Evolutionary conservation across 2,113 vertebrate genomes (phyloP).

Genomic region (Sturnira hondurensis): DNA sequence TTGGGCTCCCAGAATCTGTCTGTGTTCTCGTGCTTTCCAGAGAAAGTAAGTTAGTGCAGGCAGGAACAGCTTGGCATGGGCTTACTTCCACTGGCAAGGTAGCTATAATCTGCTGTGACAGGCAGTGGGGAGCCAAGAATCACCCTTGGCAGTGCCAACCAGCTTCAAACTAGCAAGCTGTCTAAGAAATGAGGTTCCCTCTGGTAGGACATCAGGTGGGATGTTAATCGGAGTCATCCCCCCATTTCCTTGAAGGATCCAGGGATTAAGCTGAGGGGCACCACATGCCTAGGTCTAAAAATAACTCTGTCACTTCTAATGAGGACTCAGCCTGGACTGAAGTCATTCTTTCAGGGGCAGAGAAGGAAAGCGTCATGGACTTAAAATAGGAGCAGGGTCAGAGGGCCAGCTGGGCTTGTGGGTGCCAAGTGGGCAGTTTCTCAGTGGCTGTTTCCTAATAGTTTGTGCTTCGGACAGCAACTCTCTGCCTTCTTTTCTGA

Average conservation of each 20-base stretch:
- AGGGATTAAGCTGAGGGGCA: neutral
- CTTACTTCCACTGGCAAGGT: neutral
- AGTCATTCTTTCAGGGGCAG: constrained; percentile 60
- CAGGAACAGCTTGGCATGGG: neutral
- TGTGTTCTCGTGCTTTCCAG: neutral
- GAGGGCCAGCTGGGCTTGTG: neutral
- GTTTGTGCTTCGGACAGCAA: constrained; percentile 42
- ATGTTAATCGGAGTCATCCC: neutral
- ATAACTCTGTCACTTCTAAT: neutral
- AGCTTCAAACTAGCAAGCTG: neutral
- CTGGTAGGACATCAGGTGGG: neutral
- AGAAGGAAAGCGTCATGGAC: constrained; percentile 42
- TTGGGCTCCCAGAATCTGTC: neutral
- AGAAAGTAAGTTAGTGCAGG: neutral
- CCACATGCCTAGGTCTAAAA: neutral
- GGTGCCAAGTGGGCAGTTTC: constrained; percentile 15
- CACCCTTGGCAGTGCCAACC: neutral
- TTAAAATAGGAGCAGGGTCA: constrained; percentile 45
- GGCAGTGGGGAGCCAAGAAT: neutral
- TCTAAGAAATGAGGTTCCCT: neutral
- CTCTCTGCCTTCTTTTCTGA: constrained; percentile 10
- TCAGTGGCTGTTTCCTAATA: constrained; percentile 38
- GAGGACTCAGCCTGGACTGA: neutral
- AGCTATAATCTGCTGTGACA: neutral
- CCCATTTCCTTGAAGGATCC: constrained; percentile 19